A percentile compares a stretch with the other conserved stretches of the same genome.
Conservation (phyloP, 2,888 invertebrate species). For the Heliconius aoede region DNA sequence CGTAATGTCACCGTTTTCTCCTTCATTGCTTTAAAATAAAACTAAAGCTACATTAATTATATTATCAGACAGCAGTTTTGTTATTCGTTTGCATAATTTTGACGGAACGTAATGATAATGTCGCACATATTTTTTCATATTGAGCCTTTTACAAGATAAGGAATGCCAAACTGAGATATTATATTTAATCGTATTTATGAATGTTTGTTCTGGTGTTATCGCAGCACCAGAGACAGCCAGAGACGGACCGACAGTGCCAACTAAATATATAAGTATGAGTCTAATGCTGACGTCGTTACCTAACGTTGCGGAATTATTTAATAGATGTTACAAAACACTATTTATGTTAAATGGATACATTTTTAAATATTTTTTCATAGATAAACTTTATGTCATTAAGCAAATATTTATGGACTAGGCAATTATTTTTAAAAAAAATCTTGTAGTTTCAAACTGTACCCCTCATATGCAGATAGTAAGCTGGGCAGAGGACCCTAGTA, state of each 20-base stretch:
- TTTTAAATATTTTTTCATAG: not conserved
- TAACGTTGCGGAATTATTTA: conserved; percentile 20
- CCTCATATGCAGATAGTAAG: too few relatives aligned
- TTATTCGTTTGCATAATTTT: conserved; percentile 4
- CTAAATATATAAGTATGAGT: conserved; percentile 31
- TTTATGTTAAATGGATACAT: not conserved
- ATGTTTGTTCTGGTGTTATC: conserved; percentile 36
- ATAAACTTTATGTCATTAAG: not conserved
- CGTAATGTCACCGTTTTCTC: too few relatives aligned
- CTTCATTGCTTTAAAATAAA: too few relatives aligned
- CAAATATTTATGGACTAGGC: too few relatives aligned
- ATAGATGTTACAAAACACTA: not conserved
- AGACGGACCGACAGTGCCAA: conserved; percentile 33
- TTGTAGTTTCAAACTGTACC: too few relatives aligned
- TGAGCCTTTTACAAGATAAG: conserved; percentile 23
- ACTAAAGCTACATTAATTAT: too few relatives aligned
- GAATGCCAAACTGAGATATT: conserved; percentile 18
- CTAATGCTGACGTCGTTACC: conserved; percentile 34
- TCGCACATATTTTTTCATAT: conserved; percentile 3
- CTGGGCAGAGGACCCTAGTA: too few relatives aligned
- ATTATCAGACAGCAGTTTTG: too few relatives aligned
- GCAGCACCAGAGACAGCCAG: conserved; percentile 17
- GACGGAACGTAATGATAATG: conserved; percentile 15
- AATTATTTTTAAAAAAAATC: too few relatives aligned
- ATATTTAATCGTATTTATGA: conserved; percentile 2